These are phyloP conservation scores for Tautogolabrus adspersus DNA, from an alignment of 2,113 vertebrate species.

Conservation along the genomic window DNA sequence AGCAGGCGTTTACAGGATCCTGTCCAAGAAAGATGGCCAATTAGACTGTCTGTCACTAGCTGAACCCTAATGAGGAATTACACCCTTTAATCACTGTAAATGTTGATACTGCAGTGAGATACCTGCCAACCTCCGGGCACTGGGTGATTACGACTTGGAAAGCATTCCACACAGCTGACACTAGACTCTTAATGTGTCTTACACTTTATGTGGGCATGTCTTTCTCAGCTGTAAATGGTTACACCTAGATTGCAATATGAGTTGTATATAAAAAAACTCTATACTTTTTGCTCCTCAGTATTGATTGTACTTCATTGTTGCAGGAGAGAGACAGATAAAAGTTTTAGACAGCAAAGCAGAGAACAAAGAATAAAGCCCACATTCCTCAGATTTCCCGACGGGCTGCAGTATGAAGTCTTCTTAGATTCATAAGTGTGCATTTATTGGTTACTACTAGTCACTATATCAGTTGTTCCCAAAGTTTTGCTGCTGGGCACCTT, in stretches of 20 bases:
- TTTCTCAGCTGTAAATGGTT: not conserved
- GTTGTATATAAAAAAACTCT: not conserved
- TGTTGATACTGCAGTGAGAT: slow-evolving; percentile 67
- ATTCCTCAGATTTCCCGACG: not conserved
- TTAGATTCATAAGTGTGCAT: too few species aligned
- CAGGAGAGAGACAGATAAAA: not conserved
- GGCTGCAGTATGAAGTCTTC: too few species aligned
- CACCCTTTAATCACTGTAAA: slow-evolving; percentile 76
- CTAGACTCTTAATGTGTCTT: not conserved
- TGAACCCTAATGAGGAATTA: slow-evolving; percentile 76
- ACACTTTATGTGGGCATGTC: not conserved
- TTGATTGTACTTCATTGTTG: slow-evolving; percentile 1
- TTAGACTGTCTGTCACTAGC: slow-evolving; percentile 73
- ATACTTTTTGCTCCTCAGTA: not conserved
- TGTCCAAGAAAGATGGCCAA: slow-evolving; percentile 65
- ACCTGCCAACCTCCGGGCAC: slow-evolving; percentile 59
- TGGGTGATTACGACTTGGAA: slow-evolving; percentile 44
- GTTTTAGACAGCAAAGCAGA: not conserved
- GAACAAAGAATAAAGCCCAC: not conserved
- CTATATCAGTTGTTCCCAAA: too few species aligned
- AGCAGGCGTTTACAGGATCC: slow-evolving; percentile 67
- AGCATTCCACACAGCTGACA: not conserved
- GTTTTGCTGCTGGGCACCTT: too few species aligned
- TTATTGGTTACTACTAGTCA: too few species aligned
- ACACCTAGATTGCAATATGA: not conserved